These are phyloP conservation scores for Drosophila prostipennis DNA, from an alignment of 2,888 invertebrate species.

Conservation along the genomic window DNA sequence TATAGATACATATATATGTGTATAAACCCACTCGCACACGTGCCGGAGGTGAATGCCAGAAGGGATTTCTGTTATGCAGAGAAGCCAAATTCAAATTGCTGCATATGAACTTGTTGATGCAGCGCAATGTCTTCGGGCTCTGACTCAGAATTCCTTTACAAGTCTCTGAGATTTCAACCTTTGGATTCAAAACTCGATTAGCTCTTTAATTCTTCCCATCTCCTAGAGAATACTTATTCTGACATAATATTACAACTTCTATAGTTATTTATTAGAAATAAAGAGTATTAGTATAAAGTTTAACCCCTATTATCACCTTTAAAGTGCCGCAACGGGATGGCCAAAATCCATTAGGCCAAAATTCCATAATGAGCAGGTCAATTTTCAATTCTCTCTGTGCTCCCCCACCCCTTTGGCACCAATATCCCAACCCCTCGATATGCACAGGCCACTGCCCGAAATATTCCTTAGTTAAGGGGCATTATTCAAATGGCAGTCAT, in stretches of 20 bases:
- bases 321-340: neutral
- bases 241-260: no score
- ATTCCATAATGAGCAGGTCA: constrained; percentile 37
- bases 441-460: neutral
- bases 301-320: neutral
- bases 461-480: constrained; percentile 31
- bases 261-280: no score
- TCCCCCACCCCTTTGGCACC: neutral
- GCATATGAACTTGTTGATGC: constrained; percentile 38
- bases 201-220: no score
- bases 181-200: no score
- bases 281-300: neutral
- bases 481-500: constrained; percentile 42
- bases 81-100: constrained; percentile 37
- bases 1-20: neutral
- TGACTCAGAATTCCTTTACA: constrained; percentile 3
- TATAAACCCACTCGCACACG: constrained; percentile 8
- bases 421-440: neutral
- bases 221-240: no score
- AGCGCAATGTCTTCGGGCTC: constrained; percentile 22
- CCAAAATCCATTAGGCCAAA: constrained; percentile 2
- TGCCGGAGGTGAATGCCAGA: constrained; percentile 16
- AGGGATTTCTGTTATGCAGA: constrained; percentile 40
- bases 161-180: neutral
- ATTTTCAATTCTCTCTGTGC: constrained; percentile 31